These are phyloP conservation scores for Drosophila bocki DNA, from an alignment of 1,140 invertebrate species.

Conservation along the genomic window DNA sequence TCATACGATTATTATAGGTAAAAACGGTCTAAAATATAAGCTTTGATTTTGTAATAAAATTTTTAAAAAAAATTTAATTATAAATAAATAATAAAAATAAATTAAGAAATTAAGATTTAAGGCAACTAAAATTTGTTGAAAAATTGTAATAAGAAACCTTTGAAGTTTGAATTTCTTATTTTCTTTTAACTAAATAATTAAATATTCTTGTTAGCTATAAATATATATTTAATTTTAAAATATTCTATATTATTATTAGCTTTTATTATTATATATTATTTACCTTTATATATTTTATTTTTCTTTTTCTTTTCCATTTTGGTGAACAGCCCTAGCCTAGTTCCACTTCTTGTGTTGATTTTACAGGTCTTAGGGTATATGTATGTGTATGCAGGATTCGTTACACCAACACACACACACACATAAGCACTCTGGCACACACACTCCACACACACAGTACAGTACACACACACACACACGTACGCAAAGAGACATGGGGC, in stretches of 20 bases:
- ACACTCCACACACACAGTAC: neutral
- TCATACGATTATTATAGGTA: neutral
- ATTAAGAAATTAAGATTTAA: neutral
- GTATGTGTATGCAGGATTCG: constrained; percentile 6
- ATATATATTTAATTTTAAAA: too few relatives aligned
- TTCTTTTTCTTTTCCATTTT: neutral
- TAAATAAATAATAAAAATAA: neutral
- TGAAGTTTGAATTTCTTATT: neutral
- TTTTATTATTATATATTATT: too few relatives aligned
- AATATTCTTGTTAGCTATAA: neutral
- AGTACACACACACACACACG: constrained; percentile 7
- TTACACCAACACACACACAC: constrained; percentile 16
- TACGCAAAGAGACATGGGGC: constrained; percentile 12
- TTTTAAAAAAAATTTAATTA: too few relatives aligned
- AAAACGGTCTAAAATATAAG: neutral
- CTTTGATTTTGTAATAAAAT: neutral
- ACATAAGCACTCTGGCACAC: constrained; percentile 12
- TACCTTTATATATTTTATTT: too few relatives aligned
- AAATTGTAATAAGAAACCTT: neutral
- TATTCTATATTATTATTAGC: too few relatives aligned
- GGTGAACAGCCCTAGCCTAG: too few relatives aligned
- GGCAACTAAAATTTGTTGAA: neutral
- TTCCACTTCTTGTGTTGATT: neutral
- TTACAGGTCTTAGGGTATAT: constrained; percentile 38
- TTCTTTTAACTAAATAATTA: neutral